Evolutionary conservation across 1,140 invertebrate genomes (phyloP).

Genomic region (Dysdera silvatica): DNA sequence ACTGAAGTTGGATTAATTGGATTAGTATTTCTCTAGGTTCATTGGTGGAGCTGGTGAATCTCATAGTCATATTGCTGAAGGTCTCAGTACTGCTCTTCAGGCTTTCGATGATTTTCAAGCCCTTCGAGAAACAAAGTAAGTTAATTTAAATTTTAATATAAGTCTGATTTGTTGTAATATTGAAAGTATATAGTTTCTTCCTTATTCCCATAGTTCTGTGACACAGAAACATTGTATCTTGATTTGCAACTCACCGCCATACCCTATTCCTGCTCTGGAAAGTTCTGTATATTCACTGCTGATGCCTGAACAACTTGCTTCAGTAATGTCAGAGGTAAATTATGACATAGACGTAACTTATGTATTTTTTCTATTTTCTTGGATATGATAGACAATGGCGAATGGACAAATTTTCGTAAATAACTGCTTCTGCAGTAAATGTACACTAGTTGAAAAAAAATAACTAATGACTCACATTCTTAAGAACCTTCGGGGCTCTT

Average conservation of each 20-base stretch:
- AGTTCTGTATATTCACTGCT: conserved; percentile 59
- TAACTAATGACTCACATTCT: no score
- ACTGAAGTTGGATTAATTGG: no score
- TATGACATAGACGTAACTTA: no score
- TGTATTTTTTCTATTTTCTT: no score
- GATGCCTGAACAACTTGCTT: conserved; percentile 64
- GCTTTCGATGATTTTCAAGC: conserved; percentile 79
- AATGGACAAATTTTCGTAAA: no score
- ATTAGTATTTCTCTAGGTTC: conserved; percentile 54
- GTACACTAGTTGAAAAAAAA: no score
- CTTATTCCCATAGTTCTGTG: neutral
- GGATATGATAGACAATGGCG: no score
- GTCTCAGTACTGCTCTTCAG: conserved; percentile 71
- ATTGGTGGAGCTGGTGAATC: conserved; percentile 81
- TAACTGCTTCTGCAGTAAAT: no score
- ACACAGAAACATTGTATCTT: conserved; percentile 71
- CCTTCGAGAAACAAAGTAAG: conserved; percentile 52
- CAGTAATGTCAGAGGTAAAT: conserved; percentile 59
- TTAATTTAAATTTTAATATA: no score
- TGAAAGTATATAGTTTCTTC: conserved; percentile 8
- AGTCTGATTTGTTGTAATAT: no score
- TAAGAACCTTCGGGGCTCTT: no score
- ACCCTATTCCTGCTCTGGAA: conserved; percentile 73
- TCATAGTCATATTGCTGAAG: conserved; percentile 81
- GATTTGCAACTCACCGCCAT: conserved; percentile 87